Percentiles rank a stretch among this genome's conserved stretches.
Conservation (phyloP, 2,113 vertebrate species). For the Bothrops jararaca region DNA sequence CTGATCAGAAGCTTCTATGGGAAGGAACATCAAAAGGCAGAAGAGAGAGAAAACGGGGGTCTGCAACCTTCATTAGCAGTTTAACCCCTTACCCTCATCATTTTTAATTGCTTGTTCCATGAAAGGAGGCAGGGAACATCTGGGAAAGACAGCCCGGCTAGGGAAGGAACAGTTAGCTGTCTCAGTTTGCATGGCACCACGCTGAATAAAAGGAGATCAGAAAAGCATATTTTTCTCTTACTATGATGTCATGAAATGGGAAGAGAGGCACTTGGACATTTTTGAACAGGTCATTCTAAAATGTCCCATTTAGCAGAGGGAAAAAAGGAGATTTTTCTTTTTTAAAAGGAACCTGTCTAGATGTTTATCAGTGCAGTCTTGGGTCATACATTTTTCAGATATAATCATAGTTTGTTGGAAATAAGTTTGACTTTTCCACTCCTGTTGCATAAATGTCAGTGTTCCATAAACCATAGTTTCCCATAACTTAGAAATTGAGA, state of each 20-base stretch:
- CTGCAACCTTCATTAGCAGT: slow-evolving; percentile 56
- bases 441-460: neutral
- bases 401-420: neutral
- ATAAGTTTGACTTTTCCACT: neutral
- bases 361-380: neutral
- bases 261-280: slow-evolving; percentile 38
- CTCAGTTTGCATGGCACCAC: slow-evolving; percentile 11
- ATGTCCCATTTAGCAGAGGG: neutral
- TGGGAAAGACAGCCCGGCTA: slow-evolving; percentile 29
- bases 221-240: slow-evolving; percentile 25
- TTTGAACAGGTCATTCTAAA: slow-evolving; percentile 32
- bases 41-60: slow-evolving; percentile 23
- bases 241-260: neutral
- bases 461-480: neutral
- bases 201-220: slow-evolving; percentile 38
- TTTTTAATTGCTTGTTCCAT: slow-evolving; percentile 65
- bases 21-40: slow-evolving; percentile 50
- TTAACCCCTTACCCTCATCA: slow-evolving; percentile 67
- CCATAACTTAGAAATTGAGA: neutral
- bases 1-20: slow-evolving; percentile 48
- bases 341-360: slow-evolving; percentile 21
- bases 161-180: slow-evolving; percentile 21
- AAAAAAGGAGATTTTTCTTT: neutral
- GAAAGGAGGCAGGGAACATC: slow-evolving; percentile 36
- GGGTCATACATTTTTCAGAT: neutral